Evolutionary conservation across 2,888 invertebrate genomes (phyloP).

Genomic region (Idaea dimidiata): DNA sequence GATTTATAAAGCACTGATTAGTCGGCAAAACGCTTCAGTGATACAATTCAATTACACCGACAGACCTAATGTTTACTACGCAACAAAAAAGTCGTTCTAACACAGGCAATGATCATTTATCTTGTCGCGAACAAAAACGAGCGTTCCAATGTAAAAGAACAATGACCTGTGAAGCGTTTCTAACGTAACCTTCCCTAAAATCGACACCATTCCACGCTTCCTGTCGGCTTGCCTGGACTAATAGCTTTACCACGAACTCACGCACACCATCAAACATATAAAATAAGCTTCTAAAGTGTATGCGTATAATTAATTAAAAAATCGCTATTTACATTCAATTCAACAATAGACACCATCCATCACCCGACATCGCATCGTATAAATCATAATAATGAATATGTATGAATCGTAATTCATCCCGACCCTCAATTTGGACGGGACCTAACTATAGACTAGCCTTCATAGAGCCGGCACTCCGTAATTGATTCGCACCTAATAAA

Average conservation of each 20-base stretch:
- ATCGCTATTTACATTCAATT: conserved; percentile 17
- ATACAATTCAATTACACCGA: conserved; percentile 4
- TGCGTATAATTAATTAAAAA: conserved; percentile 28
- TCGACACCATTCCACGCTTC: conserved; percentile 76
- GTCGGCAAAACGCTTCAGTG: conserved; percentile 3
- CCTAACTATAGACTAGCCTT: conserved; percentile 14
- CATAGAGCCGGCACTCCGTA: conserved; percentile 27
- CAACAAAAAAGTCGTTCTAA: conserved; percentile 48
- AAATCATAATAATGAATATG: conserved; percentile 53
- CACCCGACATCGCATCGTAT: conserved; percentile 39
- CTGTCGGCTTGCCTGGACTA: conserved; percentile 62
- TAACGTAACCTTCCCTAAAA: conserved; percentile 73
- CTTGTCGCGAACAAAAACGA: conserved; percentile 57
- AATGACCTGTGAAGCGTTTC: conserved; percentile 73
- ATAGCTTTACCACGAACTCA: conserved; percentile 44
- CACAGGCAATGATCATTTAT: conserved; percentile 64
- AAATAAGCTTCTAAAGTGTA: conserved; percentile 23
- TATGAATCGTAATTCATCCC: conserved; percentile 42
- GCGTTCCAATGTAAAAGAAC: conserved; percentile 63
- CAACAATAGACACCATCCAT: conserved; percentile 33
- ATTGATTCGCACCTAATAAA: conserved; percentile 25
- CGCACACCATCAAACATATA: conserved; percentile 39
- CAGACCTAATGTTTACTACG: conserved; percentile 30
- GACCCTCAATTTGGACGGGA: conserved; percentile 40
- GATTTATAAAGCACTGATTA: not conserved